phyloP scores from a whole-genome alignment of 2,113 vertebrate species.

The Hippocampus guttulatus region DNA sequence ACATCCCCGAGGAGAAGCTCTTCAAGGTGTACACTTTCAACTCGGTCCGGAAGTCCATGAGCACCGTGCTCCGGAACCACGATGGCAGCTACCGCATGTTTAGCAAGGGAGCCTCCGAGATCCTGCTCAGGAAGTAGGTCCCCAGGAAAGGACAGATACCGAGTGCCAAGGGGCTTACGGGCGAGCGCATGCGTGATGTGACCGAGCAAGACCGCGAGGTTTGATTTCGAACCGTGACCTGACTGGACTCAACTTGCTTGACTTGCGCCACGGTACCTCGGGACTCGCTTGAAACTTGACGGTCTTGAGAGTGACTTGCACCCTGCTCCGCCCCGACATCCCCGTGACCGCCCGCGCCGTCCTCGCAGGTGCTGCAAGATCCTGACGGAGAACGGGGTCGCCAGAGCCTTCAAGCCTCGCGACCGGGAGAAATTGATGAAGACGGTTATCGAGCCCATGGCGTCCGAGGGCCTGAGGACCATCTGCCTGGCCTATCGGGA shows the following conservation, averaged over 20 bases:
- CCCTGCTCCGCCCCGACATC: background rate
- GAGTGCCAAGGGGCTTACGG: too few species aligned
- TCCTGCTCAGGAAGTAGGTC: constrained; percentile 93
- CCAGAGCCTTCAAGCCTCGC: constrained; percentile 81
- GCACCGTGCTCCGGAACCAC: constrained; percentile 89
- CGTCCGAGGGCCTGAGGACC: constrained; percentile 91
- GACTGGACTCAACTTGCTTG: too few species aligned
- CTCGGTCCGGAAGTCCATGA: constrained; percentile 98
- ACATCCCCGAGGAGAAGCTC: constrained; percentile 90
- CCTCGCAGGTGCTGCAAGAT: constrained; percentile 87
- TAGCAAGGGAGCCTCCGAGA: constrained; percentile 98
- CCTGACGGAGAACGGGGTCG: constrained; percentile 78
- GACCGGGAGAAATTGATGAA: constrained; percentile 87
- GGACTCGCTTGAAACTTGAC: background rate
- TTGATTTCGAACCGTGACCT: too few species aligned
- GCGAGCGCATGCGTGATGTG: too few species aligned
- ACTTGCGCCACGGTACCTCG: too few species aligned
- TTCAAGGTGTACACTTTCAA: constrained; percentile 99
- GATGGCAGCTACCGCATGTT: constrained; percentile 94
- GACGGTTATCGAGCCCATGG: constrained; percentile 94
- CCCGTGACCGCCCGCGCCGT: background rate
- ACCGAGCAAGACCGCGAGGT: too few species aligned
- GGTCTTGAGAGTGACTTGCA: background rate
- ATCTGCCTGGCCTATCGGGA: constrained; percentile 95
- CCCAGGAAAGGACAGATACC: background rate